Conservation (phyloP, 2,888 invertebrate genomes). For the Leptinotarsa tumamoca region DNA sequence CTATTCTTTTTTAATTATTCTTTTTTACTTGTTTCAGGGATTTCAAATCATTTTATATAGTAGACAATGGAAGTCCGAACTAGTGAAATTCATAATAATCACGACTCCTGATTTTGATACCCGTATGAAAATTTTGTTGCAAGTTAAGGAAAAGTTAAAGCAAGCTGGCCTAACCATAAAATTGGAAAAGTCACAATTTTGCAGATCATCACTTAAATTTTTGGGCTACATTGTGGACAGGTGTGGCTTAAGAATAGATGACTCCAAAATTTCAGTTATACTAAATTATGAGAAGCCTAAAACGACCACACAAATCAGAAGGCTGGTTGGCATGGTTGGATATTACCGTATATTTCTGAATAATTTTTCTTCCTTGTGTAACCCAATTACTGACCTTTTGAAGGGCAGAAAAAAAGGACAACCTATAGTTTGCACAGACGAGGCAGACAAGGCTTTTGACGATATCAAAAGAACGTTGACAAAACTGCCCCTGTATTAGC, state of each 20-base stretch:
- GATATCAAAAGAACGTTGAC: conserved; percentile 41
- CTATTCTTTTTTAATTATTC: too few relatives aligned
- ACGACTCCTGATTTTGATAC: too few relatives aligned
- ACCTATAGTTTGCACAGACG: conserved; percentile 38
- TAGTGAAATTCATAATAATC: too few relatives aligned
- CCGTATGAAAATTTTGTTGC: too few relatives aligned
- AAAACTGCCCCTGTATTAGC: conserved; percentile 44
- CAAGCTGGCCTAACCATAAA: conserved; percentile 17
- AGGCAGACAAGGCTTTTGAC: conserved; percentile 38
- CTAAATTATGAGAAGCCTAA: conserved; percentile 27
- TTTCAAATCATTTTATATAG: too few relatives aligned
- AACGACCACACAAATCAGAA: conserved; percentile 30
- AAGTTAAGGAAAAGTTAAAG: too few relatives aligned
- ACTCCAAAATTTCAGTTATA: conserved; percentile 25
- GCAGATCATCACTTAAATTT: conserved; percentile 28
- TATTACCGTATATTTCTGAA: conserved; percentile 35
- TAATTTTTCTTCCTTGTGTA: conserved; percentile 33
- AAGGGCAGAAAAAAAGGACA: conserved; percentile 40
- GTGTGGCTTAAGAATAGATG: conserved; percentile 29
- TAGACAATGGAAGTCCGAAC: too few relatives aligned
- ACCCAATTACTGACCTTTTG: conserved; percentile 34
- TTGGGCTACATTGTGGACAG: conserved; percentile 25
- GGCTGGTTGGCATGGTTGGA: conserved; percentile 27
- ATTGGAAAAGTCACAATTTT: conserved; percentile 28
- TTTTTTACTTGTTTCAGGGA: too few relatives aligned